Base-by-base conservation (phyloP, 1,140 invertebrate genomes). In the Mylabris phalerata region DNA sequence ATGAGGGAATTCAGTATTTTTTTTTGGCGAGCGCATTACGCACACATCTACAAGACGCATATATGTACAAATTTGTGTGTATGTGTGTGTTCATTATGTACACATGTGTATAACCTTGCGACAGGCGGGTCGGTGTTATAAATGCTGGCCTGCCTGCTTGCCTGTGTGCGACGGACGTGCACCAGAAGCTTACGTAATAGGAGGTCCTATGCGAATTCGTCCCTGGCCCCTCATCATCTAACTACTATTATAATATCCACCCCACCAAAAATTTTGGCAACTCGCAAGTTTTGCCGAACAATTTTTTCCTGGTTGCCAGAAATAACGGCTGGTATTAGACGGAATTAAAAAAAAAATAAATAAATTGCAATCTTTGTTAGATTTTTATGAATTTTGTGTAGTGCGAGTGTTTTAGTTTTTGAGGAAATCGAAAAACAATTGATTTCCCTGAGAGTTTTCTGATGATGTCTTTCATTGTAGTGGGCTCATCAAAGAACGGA, bases 231-330 rank as follows among this genome's bases (percentile, higher is more conserved):
- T 9, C 19, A 19, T 3, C 11, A 10, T n/a, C 3, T 4, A n/a
- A 3, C 4, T 10, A 55, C 60, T 19, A 19, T 19, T 19, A 19
- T 19, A 19, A 19, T 19, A 47, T 44, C 45, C 55, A 45, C 59
- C 59, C 55, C 59, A 59, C 59, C 62, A 59, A 50, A 50, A 60
- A 63, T 32, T 66, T 66, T 63, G 64, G 64, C 64, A 66, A 62
- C 50, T 63, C 58, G 64, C 57, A 60, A 60, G 56, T 52, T 66
- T 52, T 44, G 55, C 32, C 54, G 46, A 63, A 57, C 60, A 32
- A 69, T 71, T 71, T 69, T 71, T 71, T 70, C 69, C 68, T 69
- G 69, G 67, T 71, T 69, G 62, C 65, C 69, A 70, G 67, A 70
- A 71, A 66, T 71, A 71, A 68, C 60, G 61, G 62, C 59, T 61